A percentile compares a stretch with the other conserved stretches of the same genome.
Conservation (phyloP, 2,113 vertebrate genomes). For the Mesoclemmys tuberculata region DNA sequence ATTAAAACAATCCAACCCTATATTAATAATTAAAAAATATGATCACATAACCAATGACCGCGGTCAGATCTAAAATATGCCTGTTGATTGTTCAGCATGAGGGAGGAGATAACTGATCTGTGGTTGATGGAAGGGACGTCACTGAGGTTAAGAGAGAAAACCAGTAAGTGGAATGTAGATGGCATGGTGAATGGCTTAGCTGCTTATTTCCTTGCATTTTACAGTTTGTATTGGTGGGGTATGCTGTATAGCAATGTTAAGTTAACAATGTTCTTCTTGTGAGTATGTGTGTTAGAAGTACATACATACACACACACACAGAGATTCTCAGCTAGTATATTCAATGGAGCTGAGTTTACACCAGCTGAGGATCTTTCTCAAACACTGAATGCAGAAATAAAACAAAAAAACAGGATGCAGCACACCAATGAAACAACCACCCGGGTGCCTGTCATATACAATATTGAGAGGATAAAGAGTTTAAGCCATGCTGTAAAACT, state of each 20-base stretch:
- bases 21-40: neutral
- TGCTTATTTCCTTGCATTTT: neutral
- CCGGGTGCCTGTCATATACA: neutral
- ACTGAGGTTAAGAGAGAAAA: neutral
- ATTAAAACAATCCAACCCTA: neutral
- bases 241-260: neutral
- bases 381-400: neutral
- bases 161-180: fast-evolving
- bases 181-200: neutral
- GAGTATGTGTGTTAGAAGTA: neutral
- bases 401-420: neutral
- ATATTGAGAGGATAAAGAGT: neutral
- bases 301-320: neutral
- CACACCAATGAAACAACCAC: neutral
- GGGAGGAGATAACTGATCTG: neutral
- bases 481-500: neutral
- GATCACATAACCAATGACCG: neutral
- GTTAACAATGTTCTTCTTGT: neutral
- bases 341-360: neutral
- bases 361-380: neutral
- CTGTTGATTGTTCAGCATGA: neutral
- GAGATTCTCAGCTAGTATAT: neutral
- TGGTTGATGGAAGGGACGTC: neutral
- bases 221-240: neutral
- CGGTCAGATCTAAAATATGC: neutral